A percentile compares a stretch with the other conserved stretches of the same genome.
Conservation (phyloP, 2,888 invertebrate species). For the Drosophila neonasuta region DNA sequence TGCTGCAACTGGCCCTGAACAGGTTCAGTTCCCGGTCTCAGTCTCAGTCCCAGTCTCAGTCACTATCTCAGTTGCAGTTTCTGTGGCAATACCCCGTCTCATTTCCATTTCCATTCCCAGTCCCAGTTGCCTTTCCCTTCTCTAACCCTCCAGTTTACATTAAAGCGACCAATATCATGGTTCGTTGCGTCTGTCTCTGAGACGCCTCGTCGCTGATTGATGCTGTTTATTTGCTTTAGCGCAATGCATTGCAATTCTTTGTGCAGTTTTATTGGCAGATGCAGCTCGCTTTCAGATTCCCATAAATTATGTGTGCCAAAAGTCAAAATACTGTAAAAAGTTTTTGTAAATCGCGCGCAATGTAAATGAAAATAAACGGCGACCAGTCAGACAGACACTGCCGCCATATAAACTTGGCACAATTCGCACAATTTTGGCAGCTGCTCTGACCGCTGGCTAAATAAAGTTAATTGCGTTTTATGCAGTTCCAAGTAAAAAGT, state of each 20-base stretch:
- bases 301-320: conserved; percentile 51
- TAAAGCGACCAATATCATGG: conserved; percentile 22
- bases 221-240: conserved; percentile 50
- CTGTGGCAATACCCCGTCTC: background rate
- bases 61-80: background rate
- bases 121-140: background rate
- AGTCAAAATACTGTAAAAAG: conserved; percentile 49
- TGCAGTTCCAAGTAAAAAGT: conserved; percentile 45
- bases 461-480: conserved; percentile 66
- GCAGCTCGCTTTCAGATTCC: conserved; percentile 18
- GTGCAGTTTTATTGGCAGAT: conserved; percentile 33
- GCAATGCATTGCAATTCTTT: conserved; percentile 36
- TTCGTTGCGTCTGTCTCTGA: conserved; percentile 31
- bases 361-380: conserved; percentile 49
- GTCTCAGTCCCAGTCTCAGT: background rate
- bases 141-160: background rate
- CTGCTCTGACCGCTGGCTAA: conserved; percentile 37
- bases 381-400: conserved; percentile 4
- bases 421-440: conserved; percentile 33
- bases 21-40: conserved; percentile 26
- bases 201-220: conserved; percentile 40
- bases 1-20: conserved; percentile 42
- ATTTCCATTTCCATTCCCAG: background rate
- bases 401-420: conserved; percentile 56
- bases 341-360: conserved; percentile 42